These are phyloP conservation scores for Molossus alvarezi DNA, from an alignment of 2,797 vertebrate genomes.

Conservation along the genomic window DNA sequence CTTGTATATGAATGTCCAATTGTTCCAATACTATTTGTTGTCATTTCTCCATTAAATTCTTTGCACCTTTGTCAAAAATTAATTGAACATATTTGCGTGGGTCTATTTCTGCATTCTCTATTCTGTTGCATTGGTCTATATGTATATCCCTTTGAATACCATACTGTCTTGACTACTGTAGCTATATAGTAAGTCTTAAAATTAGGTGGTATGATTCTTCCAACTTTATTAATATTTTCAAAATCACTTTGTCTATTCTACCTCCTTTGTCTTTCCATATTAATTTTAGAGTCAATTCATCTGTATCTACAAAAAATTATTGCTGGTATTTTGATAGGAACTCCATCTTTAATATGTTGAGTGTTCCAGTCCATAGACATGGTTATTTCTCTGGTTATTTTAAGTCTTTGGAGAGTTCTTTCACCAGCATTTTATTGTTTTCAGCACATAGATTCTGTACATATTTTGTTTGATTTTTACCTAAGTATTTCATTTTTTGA, in stretches of 20 bases:
- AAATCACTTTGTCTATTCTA: constrained; percentile 45
- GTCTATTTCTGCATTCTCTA: constrained; percentile 46
- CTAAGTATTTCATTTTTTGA: constrained; percentile 31
- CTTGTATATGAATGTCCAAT: constrained; percentile 21
- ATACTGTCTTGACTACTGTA: constrained; percentile 32
- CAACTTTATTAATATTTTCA: constrained; percentile 53
- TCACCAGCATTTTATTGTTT: constrained; percentile 26
- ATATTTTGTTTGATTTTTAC: constrained; percentile 52
- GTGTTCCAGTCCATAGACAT: neutral
- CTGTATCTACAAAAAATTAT: constrained; percentile 16
- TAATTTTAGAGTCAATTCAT: constrained; percentile 13
- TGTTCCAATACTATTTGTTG: constrained; percentile 26
- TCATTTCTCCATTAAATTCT: constrained; percentile 29
- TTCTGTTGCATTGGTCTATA: constrained; percentile 15
- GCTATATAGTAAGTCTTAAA: constrained; percentile 39
- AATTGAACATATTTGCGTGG: constrained; percentile 23
- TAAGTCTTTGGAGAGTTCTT: constrained; percentile 52
- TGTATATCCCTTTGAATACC: constrained; percentile 9
- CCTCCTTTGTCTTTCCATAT: constrained; percentile 48
- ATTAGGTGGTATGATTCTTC: constrained; percentile 25
- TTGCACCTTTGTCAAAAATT: constrained; percentile 62
- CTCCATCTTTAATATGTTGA: constrained; percentile 44
- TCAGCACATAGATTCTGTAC: constrained; percentile 4
- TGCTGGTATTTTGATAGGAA: neutral
- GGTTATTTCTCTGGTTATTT: constrained; percentile 44